Conservation (phyloP, 2,797 vertebrate genomes). For the Salmo trutta region DNA sequence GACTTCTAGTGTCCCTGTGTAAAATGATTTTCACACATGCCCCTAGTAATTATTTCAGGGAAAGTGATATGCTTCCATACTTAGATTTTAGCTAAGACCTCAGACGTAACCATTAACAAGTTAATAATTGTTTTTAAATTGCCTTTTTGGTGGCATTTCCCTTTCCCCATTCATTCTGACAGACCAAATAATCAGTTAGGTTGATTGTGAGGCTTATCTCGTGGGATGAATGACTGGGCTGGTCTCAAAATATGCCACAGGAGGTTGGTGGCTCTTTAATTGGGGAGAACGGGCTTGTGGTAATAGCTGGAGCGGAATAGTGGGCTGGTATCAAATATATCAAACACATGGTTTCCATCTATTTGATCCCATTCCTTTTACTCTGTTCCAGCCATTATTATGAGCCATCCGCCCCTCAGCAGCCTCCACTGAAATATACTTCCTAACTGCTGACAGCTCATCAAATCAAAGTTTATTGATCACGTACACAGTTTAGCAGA, state of each 20-base stretch:
- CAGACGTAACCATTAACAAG: conserved; percentile 31
- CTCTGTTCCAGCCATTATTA: too few relatives aligned
- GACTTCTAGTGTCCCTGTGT: too few relatives aligned
- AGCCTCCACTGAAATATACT: too few relatives aligned
- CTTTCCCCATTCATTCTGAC: conserved; percentile 24
- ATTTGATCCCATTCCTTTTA: too few relatives aligned
- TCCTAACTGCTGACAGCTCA: background rate
- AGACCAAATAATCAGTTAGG: conserved; percentile 51
- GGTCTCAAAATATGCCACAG: background rate
- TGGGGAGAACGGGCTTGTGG: too few relatives aligned
- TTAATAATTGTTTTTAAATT: conserved; percentile 48
- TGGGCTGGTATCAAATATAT: too few relatives aligned
- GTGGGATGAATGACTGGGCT: conserved; percentile 8
- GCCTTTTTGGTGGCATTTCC: conserved; percentile 17
- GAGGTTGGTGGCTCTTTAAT: too few relatives aligned
- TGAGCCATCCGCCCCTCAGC: too few relatives aligned
- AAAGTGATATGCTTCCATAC: conserved; percentile 17
- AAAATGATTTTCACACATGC: background rate
- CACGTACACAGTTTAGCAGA: too few relatives aligned
- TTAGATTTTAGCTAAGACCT: conserved; percentile 21
- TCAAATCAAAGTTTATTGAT: too few relatives aligned
- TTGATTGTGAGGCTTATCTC: conserved; percentile 35
- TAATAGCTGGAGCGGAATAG: too few relatives aligned
- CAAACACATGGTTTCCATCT: too few relatives aligned
- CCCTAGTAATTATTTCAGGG: conserved; percentile 11